These are phyloP conservation scores for Ceratina japonica DNA, from an alignment of 1,140 invertebrate species.

Conservation along the genomic window DNA sequence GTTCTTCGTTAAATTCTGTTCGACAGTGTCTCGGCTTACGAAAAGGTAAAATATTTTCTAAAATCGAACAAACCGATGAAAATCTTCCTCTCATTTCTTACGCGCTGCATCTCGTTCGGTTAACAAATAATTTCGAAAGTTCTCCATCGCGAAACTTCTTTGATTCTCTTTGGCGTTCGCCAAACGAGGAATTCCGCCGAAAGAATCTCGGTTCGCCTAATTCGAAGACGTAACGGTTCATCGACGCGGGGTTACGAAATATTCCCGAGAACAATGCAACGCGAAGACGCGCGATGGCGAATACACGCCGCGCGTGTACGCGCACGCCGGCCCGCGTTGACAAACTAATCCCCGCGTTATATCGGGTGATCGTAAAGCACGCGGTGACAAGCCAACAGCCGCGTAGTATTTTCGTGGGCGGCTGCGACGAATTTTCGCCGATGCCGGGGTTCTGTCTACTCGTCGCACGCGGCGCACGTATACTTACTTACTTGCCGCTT, in stretches of 20 bases:
- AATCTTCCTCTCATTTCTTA: too few relatives aligned
- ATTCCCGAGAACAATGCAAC: conserved; percentile 15
- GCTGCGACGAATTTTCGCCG: conserved; percentile 65
- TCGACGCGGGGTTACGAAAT: conserved; percentile 15
- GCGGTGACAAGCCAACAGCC: conserved; percentile 69
- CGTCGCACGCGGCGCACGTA: conserved; percentile 1
- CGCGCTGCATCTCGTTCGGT: neutral
- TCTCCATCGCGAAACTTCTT: too few relatives aligned
- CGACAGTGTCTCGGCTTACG: neutral
- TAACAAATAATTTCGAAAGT: too few relatives aligned
- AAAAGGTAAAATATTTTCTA: neutral
- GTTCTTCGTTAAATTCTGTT: neutral
- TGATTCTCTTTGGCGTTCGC: too few relatives aligned
- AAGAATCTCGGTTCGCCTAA: too few relatives aligned
- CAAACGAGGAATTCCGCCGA: too few relatives aligned
- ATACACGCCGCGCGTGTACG: conserved; percentile 50
- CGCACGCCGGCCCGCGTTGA: conserved; percentile 71
- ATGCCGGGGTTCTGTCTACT: neutral
- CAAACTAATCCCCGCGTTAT: conserved; percentile 76
- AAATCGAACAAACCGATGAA: neutral
- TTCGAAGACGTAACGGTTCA: neutral
- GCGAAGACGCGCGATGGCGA: conserved; percentile 30
- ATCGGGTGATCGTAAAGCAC: conserved; percentile 74
- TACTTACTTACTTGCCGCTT: neutral
- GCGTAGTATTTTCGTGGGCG: conserved; percentile 72